Evolutionary conservation across 2,797 vertebrate species (phyloP).

Genomic region (Astyanax mexicanus): DNA sequence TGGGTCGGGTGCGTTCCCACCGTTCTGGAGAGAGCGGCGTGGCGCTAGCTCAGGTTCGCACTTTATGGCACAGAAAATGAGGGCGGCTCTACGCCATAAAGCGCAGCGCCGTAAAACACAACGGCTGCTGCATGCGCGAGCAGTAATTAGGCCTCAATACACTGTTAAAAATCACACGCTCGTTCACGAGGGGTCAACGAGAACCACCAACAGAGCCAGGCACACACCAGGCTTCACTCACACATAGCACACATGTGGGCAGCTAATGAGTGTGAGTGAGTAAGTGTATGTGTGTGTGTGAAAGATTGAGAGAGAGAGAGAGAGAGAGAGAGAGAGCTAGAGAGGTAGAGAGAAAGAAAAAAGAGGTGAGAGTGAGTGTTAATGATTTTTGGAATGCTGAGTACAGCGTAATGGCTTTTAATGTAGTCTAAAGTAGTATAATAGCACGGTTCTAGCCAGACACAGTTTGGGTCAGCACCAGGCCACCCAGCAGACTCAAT

Average conservation of each 20-base stretch:
- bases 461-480: slow-evolving; percentile 39
- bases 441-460: slow-evolving; percentile 20
- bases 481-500: slow-evolving; percentile 32
- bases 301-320: too few relatives aligned
- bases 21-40: slow-evolving; percentile 42
- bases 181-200: slow-evolving; percentile 74
- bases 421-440: slow-evolving; percentile 36
- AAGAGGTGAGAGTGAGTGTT: slow-evolving; percentile 28
- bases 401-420: slow-evolving; percentile 27
- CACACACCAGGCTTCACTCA: slow-evolving; percentile 34
- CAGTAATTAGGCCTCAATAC: slow-evolving; percentile 80
- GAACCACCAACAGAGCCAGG: slow-evolving; percentile 68
- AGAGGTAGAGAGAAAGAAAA: not conserved
- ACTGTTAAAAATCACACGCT: slow-evolving; percentile 75
- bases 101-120: slow-evolving; percentile 65
- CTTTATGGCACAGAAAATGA: slow-evolving; percentile 71
- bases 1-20: slow-evolving; percentile 8
- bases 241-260: slow-evolving; percentile 46
- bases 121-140: slow-evolving; percentile 66
- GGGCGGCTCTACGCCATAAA: slow-evolving; percentile 54
- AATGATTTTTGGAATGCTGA: slow-evolving; percentile 42
- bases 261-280: slow-evolving; percentile 4
- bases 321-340: too few relatives aligned
- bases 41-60: slow-evolving; percentile 64
- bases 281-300: slow-evolving; percentile 23